Base-by-base conservation (phyloP, 2,888 invertebrate genomes). In the Anoplius nigerrimus region DNA sequence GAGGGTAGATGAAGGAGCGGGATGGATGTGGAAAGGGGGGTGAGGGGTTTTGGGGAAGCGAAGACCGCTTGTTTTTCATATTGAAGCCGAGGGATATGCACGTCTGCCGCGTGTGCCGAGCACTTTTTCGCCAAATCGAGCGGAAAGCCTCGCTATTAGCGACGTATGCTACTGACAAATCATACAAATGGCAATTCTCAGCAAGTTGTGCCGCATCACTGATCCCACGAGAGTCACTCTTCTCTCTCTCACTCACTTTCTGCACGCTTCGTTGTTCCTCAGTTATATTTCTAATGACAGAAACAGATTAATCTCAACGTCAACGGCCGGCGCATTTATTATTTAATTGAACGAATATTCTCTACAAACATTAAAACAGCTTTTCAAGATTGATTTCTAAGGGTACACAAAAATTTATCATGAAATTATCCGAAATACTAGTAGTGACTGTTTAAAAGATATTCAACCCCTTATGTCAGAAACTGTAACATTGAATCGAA, bases 41-140 rank as follows among this genome's bases (percentile, higher is more conserved):
- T 65, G 61, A 68, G 55, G n/a, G 53, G 24, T 18, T 5, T 43
- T 45, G 24, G 22, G 4, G n/a, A 51, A 18, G 42, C 16, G 24
- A 27, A 42, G 20, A 43, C 20, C 73, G 79, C 78, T 82, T 81
- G 82, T 80, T 83, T 84, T 81, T 82, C 82, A 84, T 79, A 79
- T 67, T 24, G 78, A 74, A 72, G 68, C 71, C 46, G 18, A 4
- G 62, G 69, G 76, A 72, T 77, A 85, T 83, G 80, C 84, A 82
- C 81, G 83, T n/a, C 79, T 76, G 78, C 73, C 71, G 76, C 73
- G 73, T 79, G 74, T 76, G 75, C 66, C 62, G 72, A 63, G 69
- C 80, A 83, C 82, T 87, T 87, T 88, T 88, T 87, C 83, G 87
- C 69, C 83, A 87, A 88, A 88, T 88, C 87, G 87, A 79, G 83